These are phyloP conservation scores for Druon quercuslanigerum DNA, from an alignment of 1,140 invertebrate species.

Conservation along the genomic window DNA sequence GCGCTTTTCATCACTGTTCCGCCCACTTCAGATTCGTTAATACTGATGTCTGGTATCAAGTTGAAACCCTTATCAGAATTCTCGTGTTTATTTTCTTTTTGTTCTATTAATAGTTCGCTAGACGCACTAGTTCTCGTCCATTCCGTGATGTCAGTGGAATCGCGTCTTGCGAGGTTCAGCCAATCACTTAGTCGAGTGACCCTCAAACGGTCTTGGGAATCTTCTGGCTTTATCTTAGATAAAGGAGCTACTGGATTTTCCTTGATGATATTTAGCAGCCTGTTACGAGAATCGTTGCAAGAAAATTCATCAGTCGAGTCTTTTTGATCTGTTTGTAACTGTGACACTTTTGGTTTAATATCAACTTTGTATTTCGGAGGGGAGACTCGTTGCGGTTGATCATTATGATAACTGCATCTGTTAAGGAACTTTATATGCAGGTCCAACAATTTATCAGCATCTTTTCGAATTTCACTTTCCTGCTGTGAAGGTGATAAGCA, in stretches of 20 bases:
- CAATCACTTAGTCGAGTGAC: slow-evolving; percentile 75
- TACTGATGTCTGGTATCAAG: neutral
- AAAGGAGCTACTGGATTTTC: slow-evolving; percentile 60
- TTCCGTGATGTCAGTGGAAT: slow-evolving; percentile 42
- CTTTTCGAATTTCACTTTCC: slow-evolving; percentile 71
- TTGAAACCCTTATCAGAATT: slow-evolving; percentile 16
- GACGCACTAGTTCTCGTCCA: slow-evolving; percentile 30
- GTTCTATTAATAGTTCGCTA: slow-evolving; percentile 48
- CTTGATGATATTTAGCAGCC: slow-evolving; percentile 77
- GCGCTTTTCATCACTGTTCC: slow-evolving; percentile 25
- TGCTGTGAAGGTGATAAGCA: slow-evolving; percentile 85
- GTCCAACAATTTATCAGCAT: slow-evolving; percentile 79
- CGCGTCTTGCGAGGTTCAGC: slow-evolving; percentile 72
- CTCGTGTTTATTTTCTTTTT: slow-evolving; percentile 15
- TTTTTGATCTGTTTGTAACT: slow-evolving; percentile 12
- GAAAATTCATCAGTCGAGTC: neutral
- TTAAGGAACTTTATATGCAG: slow-evolving; percentile 82
- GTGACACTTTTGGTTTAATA: slow-evolving; percentile 29
- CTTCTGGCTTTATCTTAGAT: slow-evolving; percentile 30
- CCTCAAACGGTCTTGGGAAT: slow-evolving; percentile 67
- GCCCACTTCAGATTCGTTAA: slow-evolving; percentile 33
- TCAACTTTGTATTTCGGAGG: slow-evolving; percentile 64
- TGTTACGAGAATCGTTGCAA: slow-evolving; percentile 53
- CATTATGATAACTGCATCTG: slow-evolving; percentile 77
- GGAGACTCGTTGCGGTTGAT: slow-evolving; percentile 52